These are phyloP conservation scores for Anas georgica DNA, from an alignment of 2,797 vertebrate genomes.

Conservation along the genomic window DNA sequence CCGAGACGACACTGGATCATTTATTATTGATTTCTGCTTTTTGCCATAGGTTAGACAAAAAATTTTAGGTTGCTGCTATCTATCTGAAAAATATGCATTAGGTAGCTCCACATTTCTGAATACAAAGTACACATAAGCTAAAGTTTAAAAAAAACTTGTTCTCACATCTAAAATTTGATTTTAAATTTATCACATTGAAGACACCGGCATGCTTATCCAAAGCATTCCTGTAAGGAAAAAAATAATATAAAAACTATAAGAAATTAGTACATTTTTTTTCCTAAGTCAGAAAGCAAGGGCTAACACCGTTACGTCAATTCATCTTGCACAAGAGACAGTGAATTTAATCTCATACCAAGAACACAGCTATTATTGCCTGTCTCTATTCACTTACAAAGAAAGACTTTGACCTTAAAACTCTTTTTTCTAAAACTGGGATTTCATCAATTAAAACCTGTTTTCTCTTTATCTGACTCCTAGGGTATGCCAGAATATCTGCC, in stretches of 20 bases:
- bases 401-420: conserved; percentile 49
- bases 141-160: background rate
- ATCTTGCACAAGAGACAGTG: background rate
- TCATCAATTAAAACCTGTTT: conserved; percentile 50
- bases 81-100: background rate
- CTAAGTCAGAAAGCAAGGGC: background rate
- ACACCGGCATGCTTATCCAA: background rate
- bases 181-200: background rate
- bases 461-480: conserved; percentile 9
- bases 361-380: background rate
- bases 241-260: background rate
- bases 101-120: background rate
- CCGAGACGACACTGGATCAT: background rate
- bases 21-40: conserved; percentile 22
- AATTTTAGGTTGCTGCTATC: background rate
- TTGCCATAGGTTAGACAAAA: conserved; percentile 7
- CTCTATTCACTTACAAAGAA: background rate
- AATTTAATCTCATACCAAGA: conserved; percentile 27
- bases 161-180: background rate
- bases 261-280: background rate
- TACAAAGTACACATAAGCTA: background rate
- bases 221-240: background rate
- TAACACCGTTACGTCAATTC: background rate
- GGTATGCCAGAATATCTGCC: background rate
- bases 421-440: background rate